phyloP scores from a whole-genome alignment of 2,113 vertebrate species.

The Phalacrocorax brasilianus region DNA sequence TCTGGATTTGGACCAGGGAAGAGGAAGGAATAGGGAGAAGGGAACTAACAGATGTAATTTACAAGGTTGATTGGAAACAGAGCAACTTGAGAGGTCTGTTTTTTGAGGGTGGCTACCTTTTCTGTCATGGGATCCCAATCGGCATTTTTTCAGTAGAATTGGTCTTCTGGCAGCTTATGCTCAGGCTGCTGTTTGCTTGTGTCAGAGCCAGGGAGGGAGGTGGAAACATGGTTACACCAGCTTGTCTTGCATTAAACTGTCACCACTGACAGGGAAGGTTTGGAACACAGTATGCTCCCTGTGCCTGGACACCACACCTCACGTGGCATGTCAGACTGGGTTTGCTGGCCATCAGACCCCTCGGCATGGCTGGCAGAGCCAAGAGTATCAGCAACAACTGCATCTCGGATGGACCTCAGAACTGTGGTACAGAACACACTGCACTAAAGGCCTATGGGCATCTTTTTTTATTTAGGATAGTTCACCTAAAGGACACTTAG shows the following conservation, averaged over 20 bases:
- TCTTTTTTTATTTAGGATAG: no score
- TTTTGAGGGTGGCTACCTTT: background rate
- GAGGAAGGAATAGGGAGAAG: background rate
- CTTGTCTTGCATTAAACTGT: no score
- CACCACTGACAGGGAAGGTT: no score
- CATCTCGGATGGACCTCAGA: background rate
- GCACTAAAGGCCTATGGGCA: no score
- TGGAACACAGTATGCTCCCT: background rate
- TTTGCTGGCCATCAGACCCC: background rate
- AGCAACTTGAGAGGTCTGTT: background rate
- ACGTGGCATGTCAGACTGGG: background rate
- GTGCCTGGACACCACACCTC: no score
- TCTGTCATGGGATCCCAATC: background rate
- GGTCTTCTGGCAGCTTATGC: background rate
- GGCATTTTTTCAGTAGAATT: background rate
- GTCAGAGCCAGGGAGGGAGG: background rate
- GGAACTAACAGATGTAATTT: background rate
- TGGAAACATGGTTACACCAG: accelerated
- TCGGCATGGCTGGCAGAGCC: no score
- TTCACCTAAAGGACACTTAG: no score
- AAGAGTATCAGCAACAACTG: no score
- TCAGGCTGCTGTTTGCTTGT: no score
- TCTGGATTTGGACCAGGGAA: background rate
- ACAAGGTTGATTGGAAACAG: no score
- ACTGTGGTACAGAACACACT: accelerated